These are phyloP conservation scores for Sebastes goodei DNA, from an alignment of 2,797 vertebrate genomes.

Conservation along the genomic window DNA sequence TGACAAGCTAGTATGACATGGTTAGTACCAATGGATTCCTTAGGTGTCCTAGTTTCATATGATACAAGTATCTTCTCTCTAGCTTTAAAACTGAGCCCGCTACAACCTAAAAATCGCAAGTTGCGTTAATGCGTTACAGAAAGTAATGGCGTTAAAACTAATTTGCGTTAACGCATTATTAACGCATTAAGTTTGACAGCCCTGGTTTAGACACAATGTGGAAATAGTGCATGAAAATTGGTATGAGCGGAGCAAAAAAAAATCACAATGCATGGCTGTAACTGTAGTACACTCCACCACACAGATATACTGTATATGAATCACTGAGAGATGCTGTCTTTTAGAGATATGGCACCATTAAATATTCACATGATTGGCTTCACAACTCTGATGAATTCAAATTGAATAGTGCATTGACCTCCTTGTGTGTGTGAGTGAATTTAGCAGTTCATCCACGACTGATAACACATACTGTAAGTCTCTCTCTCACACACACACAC, in stretches of 20 bases:
- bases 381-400: conserved; percentile 29
- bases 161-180: too few species aligned
- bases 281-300: not conserved
- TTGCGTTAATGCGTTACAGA: too few species aligned
- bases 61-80: too few species aligned
- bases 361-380: conserved; percentile 38
- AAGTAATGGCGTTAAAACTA: too few species aligned
- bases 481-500: not conserved
- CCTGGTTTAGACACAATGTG: not conserved
- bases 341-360: conserved; percentile 10
- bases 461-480: conserved; percentile 2
- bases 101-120: too few species aligned
- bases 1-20: too few species aligned
- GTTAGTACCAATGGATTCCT: too few species aligned
- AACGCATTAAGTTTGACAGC: fast-evolving
- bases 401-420: conserved; percentile 29
- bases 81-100: too few species aligned
- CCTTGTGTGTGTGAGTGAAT: conserved; percentile 15
- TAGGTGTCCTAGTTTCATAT: too few species aligned
- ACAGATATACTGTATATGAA: not conserved
- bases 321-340: conserved; percentile 1
- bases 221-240: not conserved
- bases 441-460: conserved; percentile 30
- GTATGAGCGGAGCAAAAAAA: not conserved
- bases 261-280: not conserved